Conservation (phyloP, 2,797 vertebrate species). For the Hippoglossus hippoglossus region DNA sequence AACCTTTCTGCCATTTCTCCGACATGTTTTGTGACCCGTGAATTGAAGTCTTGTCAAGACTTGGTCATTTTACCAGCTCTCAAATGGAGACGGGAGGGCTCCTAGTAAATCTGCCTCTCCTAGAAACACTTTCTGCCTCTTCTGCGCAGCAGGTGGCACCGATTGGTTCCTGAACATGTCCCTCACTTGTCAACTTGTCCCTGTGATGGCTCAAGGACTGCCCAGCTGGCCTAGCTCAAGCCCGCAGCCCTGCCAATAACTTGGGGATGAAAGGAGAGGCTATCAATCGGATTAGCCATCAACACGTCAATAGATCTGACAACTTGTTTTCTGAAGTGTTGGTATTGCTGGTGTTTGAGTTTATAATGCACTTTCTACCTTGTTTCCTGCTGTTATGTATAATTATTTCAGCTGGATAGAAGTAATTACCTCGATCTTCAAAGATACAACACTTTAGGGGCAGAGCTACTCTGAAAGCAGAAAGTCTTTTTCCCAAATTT, state of each 20-base stretch:
- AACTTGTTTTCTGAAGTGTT: constrained; percentile 4
- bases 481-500: not conserved
- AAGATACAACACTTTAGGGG: not conserved
- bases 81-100: constrained; percentile 56
- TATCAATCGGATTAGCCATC: constrained; percentile 38
- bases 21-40: constrained; percentile 85
- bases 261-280: constrained; percentile 37
- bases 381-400: not conserved
- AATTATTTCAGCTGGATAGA: not conserved
- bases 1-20: constrained; percentile 78
- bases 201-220: constrained; percentile 68
- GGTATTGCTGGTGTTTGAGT: not conserved
- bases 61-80: constrained; percentile 80
- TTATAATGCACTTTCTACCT: not conserved
- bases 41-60: constrained; percentile 85
- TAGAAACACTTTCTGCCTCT: constrained; percentile 56
- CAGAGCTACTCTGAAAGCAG: not conserved
- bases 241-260: constrained; percentile 54
- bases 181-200: constrained; percentile 63
- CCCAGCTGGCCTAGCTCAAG: constrained; percentile 45
- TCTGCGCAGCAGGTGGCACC: constrained; percentile 71
- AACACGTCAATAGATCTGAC: constrained; percentile 24
- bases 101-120: constrained; percentile 67
- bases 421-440: not conserved
- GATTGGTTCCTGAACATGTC: constrained; percentile 65